Evolutionary conservation across 2,797 vertebrate species (phyloP), one percentile per base, ranked within the genome.

Genomic region (Erpetoichthys calabaricus): DNA sequence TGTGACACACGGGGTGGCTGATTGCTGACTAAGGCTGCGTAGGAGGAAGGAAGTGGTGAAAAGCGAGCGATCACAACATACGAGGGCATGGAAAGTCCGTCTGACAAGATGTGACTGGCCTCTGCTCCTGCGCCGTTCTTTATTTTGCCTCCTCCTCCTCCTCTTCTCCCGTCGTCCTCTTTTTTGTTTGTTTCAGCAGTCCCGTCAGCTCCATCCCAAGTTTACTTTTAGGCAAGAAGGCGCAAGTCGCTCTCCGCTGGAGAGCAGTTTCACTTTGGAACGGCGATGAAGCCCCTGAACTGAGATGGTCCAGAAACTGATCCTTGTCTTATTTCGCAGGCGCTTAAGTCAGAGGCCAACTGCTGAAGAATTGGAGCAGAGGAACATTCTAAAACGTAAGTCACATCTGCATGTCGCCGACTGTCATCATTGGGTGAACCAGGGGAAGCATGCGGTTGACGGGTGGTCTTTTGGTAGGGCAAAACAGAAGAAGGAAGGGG

Each of bases 301-400:
- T 77, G 80, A 77, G 63, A 86, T 87, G 85, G 82, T 87, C 66
- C 80, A 85, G 67, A 86, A 81, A 75, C 70, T 87, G 66, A 79
- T 81, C 73, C 73, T 80, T 67, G 72, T 73, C 71, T 82, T 89
- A 77, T 80, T 89, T 67, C 70, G 67, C 77, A 99, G 94, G 77
- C 89, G 93, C 66, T 83, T 98, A 84, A 99, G 94, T 77, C 94
- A 98, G 85, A 88, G 94, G 72, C 96, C 94, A 0, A 98, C 94
- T 2, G 94, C 91, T 2, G 94, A 99, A 70, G 96, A 99, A 67
- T 77, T 99, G 69, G 94, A 99, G 63, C 96, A 98, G 80, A 88
- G 94, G 71, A 99, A 99, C 80, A 99, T 99, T 70, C 82, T 99
- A 72, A 98, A 97, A 87, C 94, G 94, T 99, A 76, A 97, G 93